Evolutionary conservation across 2,797 vertebrate genomes (phyloP).

Genomic region (Australoheros facetus): DNA sequence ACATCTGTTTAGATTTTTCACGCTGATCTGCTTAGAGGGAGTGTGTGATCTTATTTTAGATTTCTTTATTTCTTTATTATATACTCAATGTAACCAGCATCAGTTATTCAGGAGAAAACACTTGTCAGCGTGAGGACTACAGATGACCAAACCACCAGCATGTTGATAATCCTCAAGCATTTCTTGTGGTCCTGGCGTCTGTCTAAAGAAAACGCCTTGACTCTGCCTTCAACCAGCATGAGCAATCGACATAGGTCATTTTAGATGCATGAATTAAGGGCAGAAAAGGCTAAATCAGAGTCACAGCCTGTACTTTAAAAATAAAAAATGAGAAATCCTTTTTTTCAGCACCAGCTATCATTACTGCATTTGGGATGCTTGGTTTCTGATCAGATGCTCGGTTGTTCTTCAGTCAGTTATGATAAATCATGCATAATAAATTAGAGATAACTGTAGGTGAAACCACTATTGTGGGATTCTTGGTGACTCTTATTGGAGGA

Average conservation of each 20-base stretch:
- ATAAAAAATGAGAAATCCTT: neutral
- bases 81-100: neutral
- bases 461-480: neutral
- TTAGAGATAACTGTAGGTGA: neutral
- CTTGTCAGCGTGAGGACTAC: neutral
- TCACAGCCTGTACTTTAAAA: neutral
- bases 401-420: neutral
- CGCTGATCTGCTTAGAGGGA: constrained; percentile 35
- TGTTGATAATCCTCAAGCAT: constrained; percentile 38
- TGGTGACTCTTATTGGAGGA: neutral
- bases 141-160: constrained; percentile 17
- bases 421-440: neutral
- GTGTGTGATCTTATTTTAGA: constrained; percentile 13
- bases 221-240: constrained; percentile 41
- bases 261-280: neutral
- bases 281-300: neutral
- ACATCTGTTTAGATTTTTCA: constrained; percentile 66
- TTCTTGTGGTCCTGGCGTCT: constrained; percentile 50
- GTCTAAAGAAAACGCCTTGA: constrained; percentile 61
- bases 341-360: neutral
- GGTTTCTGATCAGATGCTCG: neutral
- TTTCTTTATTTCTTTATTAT: constrained; percentile 16
- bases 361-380: neutral
- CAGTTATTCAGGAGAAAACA: constrained; percentile 3
- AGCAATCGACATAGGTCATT: constrained; percentile 6